Base-by-base conservation (phyloP, 1,140 invertebrate species). In the Drosophila santomea region DNA sequence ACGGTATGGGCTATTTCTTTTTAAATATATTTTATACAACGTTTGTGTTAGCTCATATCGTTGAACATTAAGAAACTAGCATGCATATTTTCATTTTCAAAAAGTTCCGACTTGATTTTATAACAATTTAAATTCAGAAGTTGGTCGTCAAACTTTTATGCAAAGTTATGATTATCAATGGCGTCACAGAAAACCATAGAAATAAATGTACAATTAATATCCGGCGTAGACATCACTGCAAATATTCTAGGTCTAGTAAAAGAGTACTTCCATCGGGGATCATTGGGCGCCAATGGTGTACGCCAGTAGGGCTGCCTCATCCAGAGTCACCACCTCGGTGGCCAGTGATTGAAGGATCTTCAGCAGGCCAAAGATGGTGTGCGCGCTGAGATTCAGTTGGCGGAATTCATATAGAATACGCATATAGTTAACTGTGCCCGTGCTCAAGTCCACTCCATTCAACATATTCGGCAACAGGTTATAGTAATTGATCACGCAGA, bases 401-500 rank as follows among this genome's bases (percentile, higher is more conserved):
- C 91, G 85, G 43, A 93, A 86, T 25, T 91, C 88, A 47, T 91
- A 66, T 25, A 93, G 58, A 11, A 93, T 59, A 2, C 88, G 83
- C 60, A 93, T 57, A 50, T 92, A 93, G 41, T 90, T 92, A 6
- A 92, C 38, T 2, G 83, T 73, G 0, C 86, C 91, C 35, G 55
- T 60, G 39, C 57, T 75, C 11, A 85, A 45, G 62, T 90, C 76
- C 7, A 92, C 61, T n/a, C 86, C 90, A 41, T 77, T 86, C 35
- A 94, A 66, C 38, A 92, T 84, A 36, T 92, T 89, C 15, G 91
- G 91, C 14, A 94, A 93, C 55, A 96, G 89, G 82, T 95, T 94
- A 67, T 95, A 94, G 85, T 94, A 95, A 57, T 94, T 94, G 12
- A 95, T 90, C 64, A 94, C 95, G 12, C 94, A 92, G 6, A 93